Percentiles rank a stretch among this genome's conserved stretches.
These are phyloP conservation scores for Silurus aristotelis DNA, from an alignment of 2,797 vertebrate genomes.

Conservation along the genomic window DNA sequence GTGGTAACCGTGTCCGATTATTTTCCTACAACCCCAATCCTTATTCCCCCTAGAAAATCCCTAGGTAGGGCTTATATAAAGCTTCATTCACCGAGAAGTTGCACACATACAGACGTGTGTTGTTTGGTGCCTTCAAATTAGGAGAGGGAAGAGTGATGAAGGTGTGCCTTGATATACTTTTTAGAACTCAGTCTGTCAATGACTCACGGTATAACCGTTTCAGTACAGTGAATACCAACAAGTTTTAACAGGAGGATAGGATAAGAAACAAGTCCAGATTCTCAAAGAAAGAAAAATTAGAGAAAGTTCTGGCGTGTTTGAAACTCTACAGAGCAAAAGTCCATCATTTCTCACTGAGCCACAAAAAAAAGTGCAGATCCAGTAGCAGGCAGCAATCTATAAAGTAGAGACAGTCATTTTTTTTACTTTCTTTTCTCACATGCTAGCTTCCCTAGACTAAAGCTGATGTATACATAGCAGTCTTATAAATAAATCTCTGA, in stretches of 20 bases:
- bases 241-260: constrained; percentile 31
- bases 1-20: too few relatives aligned
- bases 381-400: too few relatives aligned
- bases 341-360: neutral
- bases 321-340: neutral
- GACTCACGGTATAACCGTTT: constrained; percentile 1
- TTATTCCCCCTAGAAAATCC: too few relatives aligned
- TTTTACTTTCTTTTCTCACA: neutral
- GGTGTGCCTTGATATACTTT: constrained; percentile 7
- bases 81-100: neutral
- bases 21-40: too few relatives aligned
- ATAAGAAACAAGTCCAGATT: neutral
- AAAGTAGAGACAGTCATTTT: too few relatives aligned
- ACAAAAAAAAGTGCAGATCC: neutral
- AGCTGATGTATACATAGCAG: neutral
- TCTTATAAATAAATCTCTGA: neutral
- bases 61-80: too few relatives aligned
- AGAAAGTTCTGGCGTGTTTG: too few relatives aligned
- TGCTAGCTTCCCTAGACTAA: neutral
- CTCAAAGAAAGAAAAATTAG: neutral
- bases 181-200: neutral
- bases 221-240: constrained; percentile 7
- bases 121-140: neutral
- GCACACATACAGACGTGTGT: neutral
- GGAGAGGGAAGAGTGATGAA: neutral